Evolutionary conservation across 2,888 invertebrate genomes (phyloP).

Genomic region (Thera britannica): DNA sequence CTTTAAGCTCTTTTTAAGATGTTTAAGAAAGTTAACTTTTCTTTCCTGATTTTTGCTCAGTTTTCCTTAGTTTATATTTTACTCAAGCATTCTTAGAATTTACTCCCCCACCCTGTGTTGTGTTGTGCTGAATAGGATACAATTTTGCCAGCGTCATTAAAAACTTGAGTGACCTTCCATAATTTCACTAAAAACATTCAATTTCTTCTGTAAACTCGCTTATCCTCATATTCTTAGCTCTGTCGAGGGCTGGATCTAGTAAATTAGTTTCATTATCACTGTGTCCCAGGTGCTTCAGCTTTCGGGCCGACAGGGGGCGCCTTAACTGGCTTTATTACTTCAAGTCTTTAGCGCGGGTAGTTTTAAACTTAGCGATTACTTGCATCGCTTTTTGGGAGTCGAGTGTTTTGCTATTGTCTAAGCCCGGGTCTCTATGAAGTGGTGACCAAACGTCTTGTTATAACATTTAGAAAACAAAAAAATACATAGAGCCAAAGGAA

Average conservation of each 20-base stretch:
- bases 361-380: conserved; percentile 40
- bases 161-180: too few relatives aligned
- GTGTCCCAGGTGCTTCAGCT: conserved; percentile 60
- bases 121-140: too few relatives aligned
- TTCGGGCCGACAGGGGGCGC: conserved; percentile 42
- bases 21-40: too few relatives aligned
- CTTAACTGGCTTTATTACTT: conserved; percentile 60
- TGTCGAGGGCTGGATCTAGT: conserved; percentile 53
- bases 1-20: too few relatives aligned
- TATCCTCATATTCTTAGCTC: conserved; percentile 24
- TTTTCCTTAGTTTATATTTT: too few relatives aligned
- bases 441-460: background rate
- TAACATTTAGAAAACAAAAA: too few relatives aligned
- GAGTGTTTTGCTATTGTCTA: conserved; percentile 40
- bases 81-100: too few relatives aligned
- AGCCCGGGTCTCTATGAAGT: conserved; percentile 10
- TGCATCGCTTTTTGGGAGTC: conserved; percentile 44
- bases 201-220: background rate
- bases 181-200: too few relatives aligned
- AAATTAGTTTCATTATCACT: conserved; percentile 67
- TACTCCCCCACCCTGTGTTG: too few relatives aligned
- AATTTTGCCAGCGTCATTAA: too few relatives aligned
- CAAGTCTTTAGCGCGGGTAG: conserved; percentile 56
- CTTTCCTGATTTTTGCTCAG: too few relatives aligned
- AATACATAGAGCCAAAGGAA: too few relatives aligned